A percentile compares a stretch with the other conserved stretches of the same genome.
Evolutionary conservation across 2,797 vertebrate species (phyloP).

Genomic region (Mustela erminea): DNA sequence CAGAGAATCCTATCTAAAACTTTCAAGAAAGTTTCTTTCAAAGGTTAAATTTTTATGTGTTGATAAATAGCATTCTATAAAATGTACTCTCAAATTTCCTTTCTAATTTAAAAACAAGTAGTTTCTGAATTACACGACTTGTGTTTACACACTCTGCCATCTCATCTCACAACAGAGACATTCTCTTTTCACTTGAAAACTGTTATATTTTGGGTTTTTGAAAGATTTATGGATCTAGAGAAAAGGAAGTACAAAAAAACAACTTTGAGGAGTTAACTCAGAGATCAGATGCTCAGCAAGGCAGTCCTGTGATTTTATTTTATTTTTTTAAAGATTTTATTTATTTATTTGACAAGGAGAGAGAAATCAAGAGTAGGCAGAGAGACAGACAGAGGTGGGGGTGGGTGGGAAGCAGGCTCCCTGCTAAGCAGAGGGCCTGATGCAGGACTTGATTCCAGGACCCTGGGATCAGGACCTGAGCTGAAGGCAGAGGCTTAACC

Average conservation of each 20-base stretch:
- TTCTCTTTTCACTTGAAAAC: neutral
- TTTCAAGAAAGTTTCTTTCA: neutral
- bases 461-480: too few relatives aligned
- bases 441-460: too few relatives aligned
- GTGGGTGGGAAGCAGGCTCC: neutral
- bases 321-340: too few relatives aligned
- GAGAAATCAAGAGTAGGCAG: too few relatives aligned
- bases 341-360: too few relatives aligned
- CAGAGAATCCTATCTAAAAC: conserved; percentile 8
- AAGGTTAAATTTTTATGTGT: neutral
- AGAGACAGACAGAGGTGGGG: too few relatives aligned
- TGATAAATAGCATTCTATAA: conserved; percentile 1
- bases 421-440: too few relatives aligned
- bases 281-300: neutral
- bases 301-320: neutral
- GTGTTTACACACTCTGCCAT: neutral
- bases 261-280: neutral
- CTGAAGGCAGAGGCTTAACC: too few relatives aligned
- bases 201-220: neutral
- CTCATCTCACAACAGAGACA: neutral
- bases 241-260: neutral
- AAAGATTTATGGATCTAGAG: neutral
- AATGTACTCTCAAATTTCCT: neutral
- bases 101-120: neutral
- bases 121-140: neutral